phyloP scores from a whole-genome alignment of 2,888 invertebrate genomes.

The Eristalinus sepulchralis region DNA sequence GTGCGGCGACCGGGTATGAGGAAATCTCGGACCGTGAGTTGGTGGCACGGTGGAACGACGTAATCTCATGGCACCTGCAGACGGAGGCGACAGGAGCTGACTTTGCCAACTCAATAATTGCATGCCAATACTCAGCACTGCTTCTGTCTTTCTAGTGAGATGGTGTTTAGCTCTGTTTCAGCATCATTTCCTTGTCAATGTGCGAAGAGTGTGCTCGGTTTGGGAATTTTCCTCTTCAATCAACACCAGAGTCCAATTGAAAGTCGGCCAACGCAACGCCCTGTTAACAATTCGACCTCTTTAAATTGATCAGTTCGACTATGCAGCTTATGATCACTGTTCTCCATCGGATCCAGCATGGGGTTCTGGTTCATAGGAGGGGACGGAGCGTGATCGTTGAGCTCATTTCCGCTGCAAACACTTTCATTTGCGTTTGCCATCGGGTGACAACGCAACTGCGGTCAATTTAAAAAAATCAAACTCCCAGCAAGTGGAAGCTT shows the following conservation, averaged over 20 bases:
- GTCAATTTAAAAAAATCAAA: not conserved
- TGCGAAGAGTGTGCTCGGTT: too few species aligned
- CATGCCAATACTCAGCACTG: not conserved
- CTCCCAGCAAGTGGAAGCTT: not conserved
- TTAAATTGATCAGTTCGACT: not conserved
- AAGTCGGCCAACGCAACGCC: not conserved
- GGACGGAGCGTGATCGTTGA: not conserved
- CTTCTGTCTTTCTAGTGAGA: not conserved
- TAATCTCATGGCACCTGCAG: not conserved
- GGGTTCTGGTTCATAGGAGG: not conserved
- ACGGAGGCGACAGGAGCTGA: not conserved
- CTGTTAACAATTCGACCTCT: not conserved
- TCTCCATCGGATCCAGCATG: not conserved
- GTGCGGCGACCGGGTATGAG: not conserved
- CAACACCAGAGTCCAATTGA: not conserved
- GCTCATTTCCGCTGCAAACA: not conserved
- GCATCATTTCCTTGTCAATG: not conserved
- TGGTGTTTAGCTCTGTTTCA: not conserved
- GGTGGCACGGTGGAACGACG: not conserved
- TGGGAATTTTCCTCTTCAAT: not conserved
- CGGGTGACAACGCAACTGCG: not conserved
- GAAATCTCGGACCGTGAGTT: not conserved
- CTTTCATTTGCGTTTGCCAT: not conserved
- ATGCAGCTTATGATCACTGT: not conserved
- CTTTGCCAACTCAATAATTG: not conserved